Conservation (phyloP, 2,113 vertebrate species). For the Mixornis gularis region DNA sequence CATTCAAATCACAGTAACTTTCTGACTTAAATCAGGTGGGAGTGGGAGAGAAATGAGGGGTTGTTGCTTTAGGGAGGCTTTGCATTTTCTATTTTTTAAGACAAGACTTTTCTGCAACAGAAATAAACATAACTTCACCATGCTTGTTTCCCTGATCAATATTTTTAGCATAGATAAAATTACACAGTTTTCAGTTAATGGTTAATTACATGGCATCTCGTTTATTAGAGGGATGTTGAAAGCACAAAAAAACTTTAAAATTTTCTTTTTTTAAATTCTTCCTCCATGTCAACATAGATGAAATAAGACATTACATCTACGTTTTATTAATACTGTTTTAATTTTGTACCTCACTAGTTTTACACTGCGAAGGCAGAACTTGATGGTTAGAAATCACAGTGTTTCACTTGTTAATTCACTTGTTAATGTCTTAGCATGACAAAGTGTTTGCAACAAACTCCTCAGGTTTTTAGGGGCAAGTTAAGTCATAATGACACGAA, state of each 20-base stretch:
- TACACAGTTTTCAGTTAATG: not conserved
- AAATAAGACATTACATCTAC: not conserved
- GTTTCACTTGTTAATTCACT: not conserved
- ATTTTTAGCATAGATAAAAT: not conserved
- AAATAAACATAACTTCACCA: not conserved
- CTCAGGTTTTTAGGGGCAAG: not conserved
- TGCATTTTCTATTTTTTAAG: not conserved
- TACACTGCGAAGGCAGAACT: not conserved
- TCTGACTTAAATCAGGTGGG: not conserved
- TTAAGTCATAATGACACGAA: not conserved
- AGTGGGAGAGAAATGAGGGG: not conserved
- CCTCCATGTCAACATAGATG: not conserved
- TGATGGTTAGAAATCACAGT: not conserved
- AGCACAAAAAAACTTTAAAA: not conserved
- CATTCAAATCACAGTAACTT: not conserved
- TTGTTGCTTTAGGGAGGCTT: not conserved
- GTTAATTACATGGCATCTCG: not conserved
- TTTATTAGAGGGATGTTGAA: not conserved
- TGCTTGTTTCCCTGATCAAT: not conserved
- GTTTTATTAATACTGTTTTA: not conserved
- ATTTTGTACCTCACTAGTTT: not conserved
- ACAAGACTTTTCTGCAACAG: not conserved
- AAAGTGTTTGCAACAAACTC: not conserved
- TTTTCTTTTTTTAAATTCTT: not conserved
- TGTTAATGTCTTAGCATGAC: not conserved